Base-by-base conservation (phyloP, 2,888 invertebrate genomes). In the Erebia epiphron region DNA sequence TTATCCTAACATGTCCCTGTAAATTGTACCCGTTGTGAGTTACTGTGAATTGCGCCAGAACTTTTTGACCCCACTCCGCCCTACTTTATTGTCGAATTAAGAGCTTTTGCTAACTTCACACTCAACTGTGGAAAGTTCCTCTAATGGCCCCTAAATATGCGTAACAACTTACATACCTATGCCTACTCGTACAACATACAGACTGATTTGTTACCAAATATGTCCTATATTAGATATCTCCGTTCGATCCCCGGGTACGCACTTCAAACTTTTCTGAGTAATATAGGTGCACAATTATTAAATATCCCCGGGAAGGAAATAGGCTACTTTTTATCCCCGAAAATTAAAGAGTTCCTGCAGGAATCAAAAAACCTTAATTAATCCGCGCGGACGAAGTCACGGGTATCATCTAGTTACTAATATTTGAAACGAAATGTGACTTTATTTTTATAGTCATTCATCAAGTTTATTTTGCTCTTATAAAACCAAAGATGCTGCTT, bases 81-180 rank as follows among this genome's bases (percentile, higher is more conserved):
- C 62, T 62, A 62, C 46, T 62, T 62, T 62, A 62, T 62, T 49
- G 74, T 72, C 68, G 73, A 74, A 74, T 73, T 74, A 74, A 73
- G 70, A 69, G 73, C 74, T 74, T 74, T 73, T 73, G 68, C 73
- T 56, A 69, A 74, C 73, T 74, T 73, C 64, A 69, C 52, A 65
- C 67, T 66, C 69, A 68, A 72, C 66, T 70, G 70, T 49, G 61
- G 35, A 54, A 64, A 64, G 41, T 54, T 35, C 41, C 64, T 7
- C 64, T 64, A 54, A 64, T 64, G 64, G 52, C 41, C 49, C 49
- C 46, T 49, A 62, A 62, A 62, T 62, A 62, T 62, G 62, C 62
- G 49, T 62, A 46, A 49, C 62, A 43, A 11, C 61, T 61, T 18
- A 43, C 18, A 41, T 60, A 43, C 18, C 16, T 35, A 50, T 50